A percentile compares a stretch with the other conserved stretches of the same genome.
phyloP scores from a whole-genome alignment of 2,797 vertebrate genomes.

The Tinamus major region DNA sequence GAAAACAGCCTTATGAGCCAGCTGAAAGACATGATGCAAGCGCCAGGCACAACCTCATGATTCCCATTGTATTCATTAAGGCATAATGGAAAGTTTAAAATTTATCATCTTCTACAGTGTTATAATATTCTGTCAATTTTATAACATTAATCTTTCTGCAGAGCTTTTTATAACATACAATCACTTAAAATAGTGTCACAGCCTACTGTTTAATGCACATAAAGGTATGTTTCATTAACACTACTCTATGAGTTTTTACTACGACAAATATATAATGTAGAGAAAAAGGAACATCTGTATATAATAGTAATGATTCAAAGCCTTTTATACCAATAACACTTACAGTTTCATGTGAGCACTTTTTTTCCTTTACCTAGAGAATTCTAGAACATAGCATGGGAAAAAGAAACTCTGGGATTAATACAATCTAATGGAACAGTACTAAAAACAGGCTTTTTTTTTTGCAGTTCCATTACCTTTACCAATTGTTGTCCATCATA shows the following conservation, averaged over 20 bases:
- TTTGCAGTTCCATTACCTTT: background rate
- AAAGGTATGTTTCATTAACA: conserved; percentile 72
- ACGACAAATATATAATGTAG: conserved; percentile 48
- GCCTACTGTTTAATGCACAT: conserved; percentile 70
- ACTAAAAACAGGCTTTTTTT: background rate
- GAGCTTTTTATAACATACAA: conserved; percentile 73
- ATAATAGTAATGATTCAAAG: conserved; percentile 44
- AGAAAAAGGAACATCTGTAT: conserved; percentile 27
- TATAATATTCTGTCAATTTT: conserved; percentile 68
- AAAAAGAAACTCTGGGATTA: background rate
- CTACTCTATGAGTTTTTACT: conserved; percentile 46
- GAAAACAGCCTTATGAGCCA: conserved; percentile 8
- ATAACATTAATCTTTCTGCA: conserved; percentile 68
- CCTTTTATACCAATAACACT: conserved; percentile 40
- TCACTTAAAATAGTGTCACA: conserved; percentile 74
- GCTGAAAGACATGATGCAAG: conserved; percentile 29
- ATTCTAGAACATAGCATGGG: background rate
- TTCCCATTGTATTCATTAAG: conserved; percentile 42
- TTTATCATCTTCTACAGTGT: conserved; percentile 64
- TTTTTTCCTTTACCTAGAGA: background rate
- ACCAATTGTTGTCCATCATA: background rate
- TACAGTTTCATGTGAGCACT: background rate
- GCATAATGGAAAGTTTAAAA: conserved; percentile 53
- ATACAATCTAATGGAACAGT: background rate
- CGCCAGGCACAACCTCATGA: conserved; percentile 41